A percentile compares a stretch with the other conserved stretches of the same genome.
Conservation (phyloP, 2,888 invertebrate genomes). For the Ichneumoninae sp. region DNA sequence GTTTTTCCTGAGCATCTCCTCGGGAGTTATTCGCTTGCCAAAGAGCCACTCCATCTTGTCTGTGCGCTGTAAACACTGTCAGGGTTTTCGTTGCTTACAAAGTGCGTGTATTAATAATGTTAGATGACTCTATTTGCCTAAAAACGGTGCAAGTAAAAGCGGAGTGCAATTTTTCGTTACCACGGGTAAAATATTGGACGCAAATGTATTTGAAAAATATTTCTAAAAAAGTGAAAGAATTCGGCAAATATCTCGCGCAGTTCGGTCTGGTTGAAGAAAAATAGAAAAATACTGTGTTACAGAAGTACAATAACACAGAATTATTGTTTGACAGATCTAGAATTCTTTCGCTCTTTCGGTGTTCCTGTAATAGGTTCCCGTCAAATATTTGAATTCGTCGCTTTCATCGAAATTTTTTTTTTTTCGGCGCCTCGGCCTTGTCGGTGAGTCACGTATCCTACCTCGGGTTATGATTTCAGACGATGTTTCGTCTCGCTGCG, state of each 20-base stretch:
- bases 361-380: not conserved
- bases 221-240: not conserved
- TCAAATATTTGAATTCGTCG: not conserved
- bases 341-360: not conserved
- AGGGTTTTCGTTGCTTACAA: not conserved
- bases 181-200: too few species aligned
- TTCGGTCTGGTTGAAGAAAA: not conserved
- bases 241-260: not conserved
- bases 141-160: too few species aligned
- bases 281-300: too few species aligned
- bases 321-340: not conserved
- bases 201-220: not conserved
- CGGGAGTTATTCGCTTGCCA: slow-evolving; percentile 97
- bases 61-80: slow-evolving; percentile 9
- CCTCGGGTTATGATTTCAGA: not conserved
- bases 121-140: too few species aligned
- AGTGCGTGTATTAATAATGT: too few species aligned
- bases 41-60: slow-evolving; percentile 95
- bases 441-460: not conserved
- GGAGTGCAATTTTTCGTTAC: too few species aligned
- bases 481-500: not conserved
- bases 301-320: not conserved
- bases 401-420: not conserved
- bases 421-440: not conserved
- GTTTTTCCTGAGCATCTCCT: slow-evolving; percentile 99